These are phyloP conservation scores for Platysternon megacephalum DNA, from an alignment of 2,113 vertebrate species.

Conservation along the genomic window DNA sequence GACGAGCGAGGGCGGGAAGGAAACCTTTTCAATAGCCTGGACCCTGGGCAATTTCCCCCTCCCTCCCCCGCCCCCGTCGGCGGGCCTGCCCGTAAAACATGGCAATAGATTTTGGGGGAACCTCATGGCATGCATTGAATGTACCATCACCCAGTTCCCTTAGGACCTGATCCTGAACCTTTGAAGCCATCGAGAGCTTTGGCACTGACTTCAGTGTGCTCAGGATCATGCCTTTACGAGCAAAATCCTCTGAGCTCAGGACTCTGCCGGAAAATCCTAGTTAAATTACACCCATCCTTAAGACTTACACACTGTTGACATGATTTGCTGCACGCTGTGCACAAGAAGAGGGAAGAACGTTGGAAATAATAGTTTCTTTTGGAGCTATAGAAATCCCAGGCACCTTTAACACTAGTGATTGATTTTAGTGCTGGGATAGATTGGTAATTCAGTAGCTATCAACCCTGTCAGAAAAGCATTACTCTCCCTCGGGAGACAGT, in stretches of 20 bases:
- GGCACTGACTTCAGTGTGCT: not conserved
- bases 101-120: not conserved
- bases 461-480: conserved; percentile 66
- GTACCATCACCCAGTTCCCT: not conserved
- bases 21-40: too few species aligned
- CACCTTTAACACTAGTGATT: conserved; percentile 23
- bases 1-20: too few species aligned
- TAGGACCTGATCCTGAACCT: not conserved
- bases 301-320: not conserved
- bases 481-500: conserved; percentile 47
- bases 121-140: not conserved
- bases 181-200: not conserved
- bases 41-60: too few species aligned
- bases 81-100: too few species aligned
- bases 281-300: not conserved
- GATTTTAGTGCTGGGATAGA: conserved; percentile 45
- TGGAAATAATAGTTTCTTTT: not conserved
- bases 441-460: conserved; percentile 51
- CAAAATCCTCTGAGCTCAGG: not conserved
- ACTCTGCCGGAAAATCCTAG: fast-evolving
- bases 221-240: not conserved
- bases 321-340: not conserved
- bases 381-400: not conserved
- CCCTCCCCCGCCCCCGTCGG: too few species aligned
- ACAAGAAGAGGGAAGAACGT: not conserved